Percentiles rank a stretch among this genome's conserved stretches.
Conservation (phyloP, 2,113 vertebrate genomes). For the Misgurnus anguillicaudatus region DNA sequence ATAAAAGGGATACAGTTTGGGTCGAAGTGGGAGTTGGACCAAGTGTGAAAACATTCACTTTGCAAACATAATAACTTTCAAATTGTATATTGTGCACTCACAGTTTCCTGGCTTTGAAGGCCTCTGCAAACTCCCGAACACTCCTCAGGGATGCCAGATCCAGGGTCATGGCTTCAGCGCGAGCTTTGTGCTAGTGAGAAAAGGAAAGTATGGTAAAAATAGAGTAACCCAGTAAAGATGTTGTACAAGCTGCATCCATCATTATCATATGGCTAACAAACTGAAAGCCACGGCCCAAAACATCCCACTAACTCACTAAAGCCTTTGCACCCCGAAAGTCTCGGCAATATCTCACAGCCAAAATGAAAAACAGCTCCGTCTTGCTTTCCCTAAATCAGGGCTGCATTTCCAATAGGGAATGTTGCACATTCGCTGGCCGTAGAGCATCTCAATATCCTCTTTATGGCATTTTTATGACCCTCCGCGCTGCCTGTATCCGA, state of each 20-base stretch:
- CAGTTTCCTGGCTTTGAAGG: conserved; percentile 91
- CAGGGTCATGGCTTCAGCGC: conserved; percentile 91
- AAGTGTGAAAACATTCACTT: too few species aligned
- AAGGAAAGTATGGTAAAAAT: not conserved
- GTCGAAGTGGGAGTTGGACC: too few species aligned
- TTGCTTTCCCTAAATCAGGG: conserved; percentile 49
- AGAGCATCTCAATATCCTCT: conserved; percentile 56
- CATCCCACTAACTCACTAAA: conserved; percentile 6
- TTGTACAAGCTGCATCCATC: conserved; percentile 3
- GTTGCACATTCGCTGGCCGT: conserved; percentile 47
- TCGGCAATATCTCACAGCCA: not conserved
- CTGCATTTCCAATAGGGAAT: conserved; percentile 52
- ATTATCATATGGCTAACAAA: conserved; percentile 25
- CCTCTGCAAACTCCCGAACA: conserved; percentile 86
- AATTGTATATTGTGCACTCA: conserved; percentile 73
- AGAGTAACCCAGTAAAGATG: conserved; percentile 35
- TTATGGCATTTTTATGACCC: conserved; percentile 58
- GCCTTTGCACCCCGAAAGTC: conserved; percentile 2
- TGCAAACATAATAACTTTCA: not conserved
- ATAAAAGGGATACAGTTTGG: too few species aligned
- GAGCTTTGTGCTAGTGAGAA: conserved; percentile 87
- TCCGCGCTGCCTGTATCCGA: conserved; percentile 50
- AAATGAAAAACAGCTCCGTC: conserved; percentile 50
- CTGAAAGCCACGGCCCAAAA: not conserved
- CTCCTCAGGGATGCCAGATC: conserved; percentile 89